Evolutionary conservation across 2,113 vertebrate genomes (phyloP).

Genomic region (Narcine bancroftii): DNA sequence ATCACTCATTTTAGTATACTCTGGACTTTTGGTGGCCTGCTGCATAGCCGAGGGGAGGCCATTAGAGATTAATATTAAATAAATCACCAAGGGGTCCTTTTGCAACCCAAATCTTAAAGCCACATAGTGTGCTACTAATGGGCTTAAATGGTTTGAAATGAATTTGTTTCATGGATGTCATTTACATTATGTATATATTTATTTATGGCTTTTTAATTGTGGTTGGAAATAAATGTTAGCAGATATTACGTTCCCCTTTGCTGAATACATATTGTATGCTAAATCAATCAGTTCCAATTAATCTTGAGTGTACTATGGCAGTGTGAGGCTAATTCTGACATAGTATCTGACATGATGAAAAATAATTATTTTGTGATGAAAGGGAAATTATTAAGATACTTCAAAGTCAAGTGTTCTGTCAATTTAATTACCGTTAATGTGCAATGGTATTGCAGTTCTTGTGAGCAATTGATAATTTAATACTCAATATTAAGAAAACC

Average conservation of each 20-base stretch:
- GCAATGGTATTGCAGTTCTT: not conserved
- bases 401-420: not conserved
- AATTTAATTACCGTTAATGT: constrained; percentile 12
- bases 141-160: constrained; percentile 98
- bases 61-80: constrained; percentile 99
- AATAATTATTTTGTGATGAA: constrained; percentile 26
- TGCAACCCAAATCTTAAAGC: constrained; percentile 87
- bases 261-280: constrained; percentile 74
- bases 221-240: constrained; percentile 95
- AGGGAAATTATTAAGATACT: constrained; percentile 22
- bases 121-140: constrained; percentile 99
- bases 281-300: constrained; percentile 99
- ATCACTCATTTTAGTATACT: constrained; percentile 93
- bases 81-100: constrained; percentile 98
- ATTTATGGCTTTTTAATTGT: constrained; percentile 99
- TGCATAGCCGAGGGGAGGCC: constrained; percentile 86
- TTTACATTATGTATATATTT: constrained; percentile 99
- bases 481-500: not conserved
- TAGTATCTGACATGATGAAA: constrained; percentile 28
- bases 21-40: constrained; percentile 98
- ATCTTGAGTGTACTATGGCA: constrained; percentile 55
- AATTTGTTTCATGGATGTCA: constrained; percentile 98
- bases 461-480: not conserved
- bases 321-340: constrained; percentile 34
- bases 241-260: constrained; percentile 78